Percentiles rank a stretch among this genome's conserved stretches.
These are phyloP conservation scores for Platycercus adscitus DNA, from an alignment of 2,113 vertebrate species.

Conservation along the genomic window DNA sequence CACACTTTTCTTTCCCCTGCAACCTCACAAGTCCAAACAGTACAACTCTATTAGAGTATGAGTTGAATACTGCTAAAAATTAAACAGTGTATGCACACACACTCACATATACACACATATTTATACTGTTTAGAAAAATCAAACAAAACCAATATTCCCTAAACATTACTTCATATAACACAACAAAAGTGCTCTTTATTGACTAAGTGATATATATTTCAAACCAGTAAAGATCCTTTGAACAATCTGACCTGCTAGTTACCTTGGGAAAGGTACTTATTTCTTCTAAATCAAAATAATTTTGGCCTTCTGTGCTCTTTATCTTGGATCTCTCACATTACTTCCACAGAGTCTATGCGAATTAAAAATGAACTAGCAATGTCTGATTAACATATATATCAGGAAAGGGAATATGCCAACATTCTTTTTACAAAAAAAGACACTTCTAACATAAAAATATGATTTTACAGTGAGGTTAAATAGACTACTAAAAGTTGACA, in stretches of 20 bases:
- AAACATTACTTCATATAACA: neutral
- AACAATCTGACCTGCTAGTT: neutral
- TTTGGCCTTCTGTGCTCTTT: neutral
- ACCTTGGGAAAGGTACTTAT: neutral
- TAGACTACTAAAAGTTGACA: neutral
- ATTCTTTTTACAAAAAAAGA: neutral
- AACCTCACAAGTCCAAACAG: neutral
- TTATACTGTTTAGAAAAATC: neutral
- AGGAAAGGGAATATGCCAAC: neutral
- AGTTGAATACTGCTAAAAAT: neutral
- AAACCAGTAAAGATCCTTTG: neutral
- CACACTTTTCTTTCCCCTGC: neutral
- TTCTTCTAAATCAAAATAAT: neutral
- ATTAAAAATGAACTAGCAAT: neutral
- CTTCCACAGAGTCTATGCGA: neutral
- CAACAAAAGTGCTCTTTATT: neutral
- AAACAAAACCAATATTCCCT: rapidly evolving
- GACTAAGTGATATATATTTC: neutral
- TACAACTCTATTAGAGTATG: neutral
- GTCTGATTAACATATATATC: neutral
- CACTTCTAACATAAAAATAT: neutral
- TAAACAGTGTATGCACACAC: neutral
- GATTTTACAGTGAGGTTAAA: neutral
- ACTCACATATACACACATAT: neutral
- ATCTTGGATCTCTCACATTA: neutral